Evolutionary conservation across 1,140 invertebrate genomes (phyloP), one percentile per base, ranked within the genome.

Genomic region (Lepidotrigona ventralis): DNA sequence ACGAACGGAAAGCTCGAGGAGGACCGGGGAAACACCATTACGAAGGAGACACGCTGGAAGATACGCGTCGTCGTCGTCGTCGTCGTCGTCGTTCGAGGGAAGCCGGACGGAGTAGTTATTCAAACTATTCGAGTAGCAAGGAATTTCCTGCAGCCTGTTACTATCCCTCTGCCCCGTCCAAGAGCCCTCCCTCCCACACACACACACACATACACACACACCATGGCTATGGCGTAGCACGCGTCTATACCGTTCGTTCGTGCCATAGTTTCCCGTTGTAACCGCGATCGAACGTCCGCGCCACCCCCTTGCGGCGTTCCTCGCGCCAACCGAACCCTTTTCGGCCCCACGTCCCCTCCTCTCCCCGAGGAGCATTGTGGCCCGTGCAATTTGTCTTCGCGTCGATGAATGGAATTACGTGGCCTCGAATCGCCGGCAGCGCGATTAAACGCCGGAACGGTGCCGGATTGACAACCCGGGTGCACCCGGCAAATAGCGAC

Each of bases 51-150:
- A 78, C 33, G 68, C 58, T 54, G 46, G 60, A 83, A 79, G 79
- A 69, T 58, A 78, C 71, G 63, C 17, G 19, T 19, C 64, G 53
- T 17, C 58, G 58, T 60, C 58, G 58, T 60, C 58, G 39, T 46
- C 39, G 17, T n/a, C 69, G 66, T 56, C 76, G 77, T 79, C 75
- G 56, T 54, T 39, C 46, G 56, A 56, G 86, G 60, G 79, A 72
- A 87, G 68, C 84, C 53, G 78, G 76, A 77, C 73, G 84, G 56
- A 54, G 74, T 75, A 89, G 87, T 86, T 89, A 89, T 89, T 89
- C 88, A 89, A 89, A 89, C 88, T 89, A 89, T 89, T 89, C 88
- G 72, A 89, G 88, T 81, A 85, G 87, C 83, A 73, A 89, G 88
- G 88, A 89, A 89, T 89, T 89, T 83, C 85, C 83, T 77, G 80